Evolutionary conservation across 1,140 invertebrate genomes (phyloP).

Genomic region (Calephelis virginiensis): DNA sequence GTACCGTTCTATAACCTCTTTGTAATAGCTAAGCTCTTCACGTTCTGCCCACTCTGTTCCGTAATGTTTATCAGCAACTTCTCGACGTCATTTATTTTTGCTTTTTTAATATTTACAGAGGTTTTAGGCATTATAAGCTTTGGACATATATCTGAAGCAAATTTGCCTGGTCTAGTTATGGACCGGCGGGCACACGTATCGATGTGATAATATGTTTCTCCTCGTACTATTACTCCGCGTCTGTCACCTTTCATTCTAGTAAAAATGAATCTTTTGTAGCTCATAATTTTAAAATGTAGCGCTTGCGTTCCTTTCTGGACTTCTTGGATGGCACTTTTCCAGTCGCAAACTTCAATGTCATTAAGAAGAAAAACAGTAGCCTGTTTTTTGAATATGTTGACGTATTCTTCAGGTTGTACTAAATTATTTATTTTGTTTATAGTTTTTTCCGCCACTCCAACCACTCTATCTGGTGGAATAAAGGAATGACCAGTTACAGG

Average conservation of each 20-base stretch:
- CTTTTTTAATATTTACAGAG: background rate
- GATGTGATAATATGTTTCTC: too few relatives aligned
- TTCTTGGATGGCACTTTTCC: background rate
- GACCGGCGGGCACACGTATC: background rate
- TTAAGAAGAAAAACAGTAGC: slow-evolving; percentile 10
- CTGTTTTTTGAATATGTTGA: slow-evolving; percentile 12
- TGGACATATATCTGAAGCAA: too few relatives aligned
- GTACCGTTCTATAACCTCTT: background rate
- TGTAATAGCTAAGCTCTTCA: background rate
- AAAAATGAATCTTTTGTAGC: slow-evolving; percentile 1
- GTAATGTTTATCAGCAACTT: background rate
- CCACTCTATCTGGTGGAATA: slow-evolving; percentile 28
- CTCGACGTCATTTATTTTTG: background rate
- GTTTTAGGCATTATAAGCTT: background rate
- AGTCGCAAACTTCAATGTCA: slow-evolving; percentile 13
- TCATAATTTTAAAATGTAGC: background rate
- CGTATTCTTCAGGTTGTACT: slow-evolving; percentile 27
- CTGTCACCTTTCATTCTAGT: background rate
- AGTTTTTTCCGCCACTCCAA: slow-evolving; percentile 29
- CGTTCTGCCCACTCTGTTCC: background rate
- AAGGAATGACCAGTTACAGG: too few relatives aligned
- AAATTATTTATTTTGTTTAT: slow-evolving; percentile 32
- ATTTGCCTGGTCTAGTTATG: too few relatives aligned
- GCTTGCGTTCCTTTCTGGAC: background rate
- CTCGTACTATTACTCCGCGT: background rate